Evolutionary conservation across 2,113 vertebrate genomes (phyloP).

Genomic region (Helogale parvula): DNA sequence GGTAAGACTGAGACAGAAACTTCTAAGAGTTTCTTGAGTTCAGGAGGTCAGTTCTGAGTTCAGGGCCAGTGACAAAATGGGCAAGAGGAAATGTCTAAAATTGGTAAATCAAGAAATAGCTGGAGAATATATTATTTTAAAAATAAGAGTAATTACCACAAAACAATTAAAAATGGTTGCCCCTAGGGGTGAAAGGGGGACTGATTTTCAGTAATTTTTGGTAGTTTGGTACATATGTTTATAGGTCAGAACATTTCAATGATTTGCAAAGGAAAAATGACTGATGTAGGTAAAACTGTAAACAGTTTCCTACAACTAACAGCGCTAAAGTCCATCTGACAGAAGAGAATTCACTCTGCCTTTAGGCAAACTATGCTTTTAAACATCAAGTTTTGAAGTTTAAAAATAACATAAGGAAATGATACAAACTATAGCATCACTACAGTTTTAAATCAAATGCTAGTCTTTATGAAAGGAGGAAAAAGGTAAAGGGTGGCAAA

Average conservation of each 20-base stretch:
- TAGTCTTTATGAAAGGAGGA: background rate
- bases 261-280: slow-evolving; percentile 4
- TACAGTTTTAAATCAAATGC: background rate
- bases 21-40: background rate
- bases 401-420: slow-evolving; percentile 1
- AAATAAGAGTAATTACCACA: background rate
- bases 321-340: background rate
- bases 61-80: background rate
- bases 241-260: background rate
- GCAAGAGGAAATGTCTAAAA: background rate
- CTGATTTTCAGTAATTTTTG: background rate
- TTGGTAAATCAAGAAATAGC: background rate
- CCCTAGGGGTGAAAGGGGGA: background rate
- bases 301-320: background rate
- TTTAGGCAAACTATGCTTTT: background rate
- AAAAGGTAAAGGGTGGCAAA: background rate
- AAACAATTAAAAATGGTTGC: background rate
- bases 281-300: background rate
- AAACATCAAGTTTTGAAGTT: slow-evolving; percentile 32
- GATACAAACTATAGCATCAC: background rate
- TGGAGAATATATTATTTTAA: background rate
- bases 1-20: background rate
- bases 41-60: background rate
- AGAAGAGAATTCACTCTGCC: background rate
- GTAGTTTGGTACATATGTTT: background rate